These are phyloP conservation scores for Proctacanthus coquilletti DNA, from an alignment of 1,140 invertebrate genomes.

Conservation along the genomic window DNA sequence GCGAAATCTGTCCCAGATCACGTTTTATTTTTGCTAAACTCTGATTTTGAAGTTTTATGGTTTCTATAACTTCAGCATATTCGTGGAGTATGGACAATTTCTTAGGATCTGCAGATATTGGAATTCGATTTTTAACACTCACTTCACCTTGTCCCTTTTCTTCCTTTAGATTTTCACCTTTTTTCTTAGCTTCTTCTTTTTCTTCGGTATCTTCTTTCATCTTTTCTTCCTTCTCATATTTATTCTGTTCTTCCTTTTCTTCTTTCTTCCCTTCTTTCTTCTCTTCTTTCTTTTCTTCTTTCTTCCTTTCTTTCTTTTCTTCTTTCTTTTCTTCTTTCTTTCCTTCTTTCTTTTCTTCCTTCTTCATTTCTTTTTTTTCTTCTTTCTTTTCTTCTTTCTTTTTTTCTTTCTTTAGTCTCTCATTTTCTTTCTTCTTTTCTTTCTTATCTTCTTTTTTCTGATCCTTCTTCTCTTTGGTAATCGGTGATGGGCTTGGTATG, in stretches of 20 bases:
- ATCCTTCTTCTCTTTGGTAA: conserved; percentile 17
- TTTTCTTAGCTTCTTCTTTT: conserved; percentile 1
- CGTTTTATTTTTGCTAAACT: no score
- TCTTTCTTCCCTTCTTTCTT: background rate
- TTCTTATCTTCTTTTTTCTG: conserved; percentile 6
- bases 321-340: background rate
- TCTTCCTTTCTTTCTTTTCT: background rate
- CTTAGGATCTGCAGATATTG: background rate
- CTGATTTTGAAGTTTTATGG: no score
- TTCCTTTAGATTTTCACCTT: background rate
- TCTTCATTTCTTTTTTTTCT: background rate
- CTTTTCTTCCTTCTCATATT: background rate
- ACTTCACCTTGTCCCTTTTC: conserved; percentile 14
- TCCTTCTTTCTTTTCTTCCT: background rate
- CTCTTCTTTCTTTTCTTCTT: background rate
- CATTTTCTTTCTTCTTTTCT: conserved; percentile 9
- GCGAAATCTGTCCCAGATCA: no score
- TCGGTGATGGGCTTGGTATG: no score
- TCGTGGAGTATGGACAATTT: no score
- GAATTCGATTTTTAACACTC: conserved; percentile 14
- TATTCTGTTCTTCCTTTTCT: background rate
- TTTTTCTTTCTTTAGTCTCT: conserved; percentile 4
- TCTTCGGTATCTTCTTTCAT: background rate
- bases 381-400: background rate
- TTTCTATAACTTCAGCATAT: no score